These are phyloP conservation scores for Meriones psammophilus DNA, from an alignment of 2,797 vertebrate genomes.

Conservation along the genomic window DNA sequence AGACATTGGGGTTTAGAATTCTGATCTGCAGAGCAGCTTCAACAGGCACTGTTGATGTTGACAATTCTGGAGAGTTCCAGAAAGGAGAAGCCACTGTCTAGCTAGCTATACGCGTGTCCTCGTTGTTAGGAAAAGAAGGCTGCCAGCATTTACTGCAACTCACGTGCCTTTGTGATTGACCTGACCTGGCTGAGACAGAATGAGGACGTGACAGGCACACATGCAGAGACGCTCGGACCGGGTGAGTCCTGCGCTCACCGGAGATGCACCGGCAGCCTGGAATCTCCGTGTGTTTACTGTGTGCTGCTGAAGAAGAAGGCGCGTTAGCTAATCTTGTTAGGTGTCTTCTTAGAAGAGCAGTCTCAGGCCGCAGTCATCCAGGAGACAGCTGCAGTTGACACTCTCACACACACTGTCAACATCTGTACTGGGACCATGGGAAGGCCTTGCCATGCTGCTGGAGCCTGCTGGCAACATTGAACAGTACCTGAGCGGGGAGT, in stretches of 20 bases:
- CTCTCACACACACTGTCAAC: too few species aligned
- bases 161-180: neutral
- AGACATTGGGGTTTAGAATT: neutral
- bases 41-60: neutral
- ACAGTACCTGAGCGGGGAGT: too few species aligned
- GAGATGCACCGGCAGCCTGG: neutral
- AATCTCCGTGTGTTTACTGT: too few species aligned
- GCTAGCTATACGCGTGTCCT: neutral
- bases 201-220: neutral
- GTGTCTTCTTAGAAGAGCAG: too few species aligned
- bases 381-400: too few species aligned
- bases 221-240: neutral
- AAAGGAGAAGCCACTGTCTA: neutral
- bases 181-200: neutral
- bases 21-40: neutral
- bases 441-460: too few species aligned
- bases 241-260: neutral
- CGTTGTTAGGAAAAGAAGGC: neutral
- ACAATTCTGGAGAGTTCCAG: neutral
- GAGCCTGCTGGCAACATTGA: too few species aligned
- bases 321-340: too few species aligned
- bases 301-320: too few species aligned
- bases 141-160: neutral
- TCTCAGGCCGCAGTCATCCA: too few species aligned
- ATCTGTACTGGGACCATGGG: too few species aligned